Conservation (phyloP, 2,888 invertebrate genomes). For the Hyles lineata region DNA sequence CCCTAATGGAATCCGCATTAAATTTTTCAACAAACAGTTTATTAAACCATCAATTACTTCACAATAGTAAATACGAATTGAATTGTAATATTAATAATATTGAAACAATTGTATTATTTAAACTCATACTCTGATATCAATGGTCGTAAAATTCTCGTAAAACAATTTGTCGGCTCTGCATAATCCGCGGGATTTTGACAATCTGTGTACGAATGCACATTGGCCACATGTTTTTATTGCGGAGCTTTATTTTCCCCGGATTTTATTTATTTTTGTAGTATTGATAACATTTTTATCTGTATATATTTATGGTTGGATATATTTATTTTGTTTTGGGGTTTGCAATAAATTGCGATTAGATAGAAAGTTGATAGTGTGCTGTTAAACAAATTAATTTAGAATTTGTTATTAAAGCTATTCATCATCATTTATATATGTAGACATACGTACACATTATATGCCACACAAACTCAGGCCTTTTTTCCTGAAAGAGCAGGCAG, state of each 20-base stretch:
- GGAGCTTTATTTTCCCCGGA: not conserved
- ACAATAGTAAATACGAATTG: not conserved
- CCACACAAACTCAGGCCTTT: no score
- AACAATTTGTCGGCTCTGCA: slow-evolving; percentile 17
- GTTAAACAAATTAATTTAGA: no score
- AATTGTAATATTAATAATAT: not conserved
- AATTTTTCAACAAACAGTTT: no score
- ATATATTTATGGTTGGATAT: not conserved
- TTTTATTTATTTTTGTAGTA: not conserved
- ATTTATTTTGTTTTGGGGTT: not conserved
- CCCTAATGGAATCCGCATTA: no score
- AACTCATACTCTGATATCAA: not conserved
- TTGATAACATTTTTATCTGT: not conserved
- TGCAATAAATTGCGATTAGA: no score
- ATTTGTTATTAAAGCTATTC: no score
- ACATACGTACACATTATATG: no score
- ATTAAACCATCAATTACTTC: not conserved
- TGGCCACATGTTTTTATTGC: not conserved
- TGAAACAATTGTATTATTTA: not conserved
- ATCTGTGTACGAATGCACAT: slow-evolving; percentile 7
- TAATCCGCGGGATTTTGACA: slow-evolving; percentile 20
- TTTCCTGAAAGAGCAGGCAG: no score
- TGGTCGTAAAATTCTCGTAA: slow-evolving; percentile 7
- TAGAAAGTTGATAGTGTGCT: no score
- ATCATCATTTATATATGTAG: no score